These are phyloP conservation scores for Aldabrachelys gigantea DNA, from an alignment of 2,113 vertebrate genomes.

Conservation along the genomic window DNA sequence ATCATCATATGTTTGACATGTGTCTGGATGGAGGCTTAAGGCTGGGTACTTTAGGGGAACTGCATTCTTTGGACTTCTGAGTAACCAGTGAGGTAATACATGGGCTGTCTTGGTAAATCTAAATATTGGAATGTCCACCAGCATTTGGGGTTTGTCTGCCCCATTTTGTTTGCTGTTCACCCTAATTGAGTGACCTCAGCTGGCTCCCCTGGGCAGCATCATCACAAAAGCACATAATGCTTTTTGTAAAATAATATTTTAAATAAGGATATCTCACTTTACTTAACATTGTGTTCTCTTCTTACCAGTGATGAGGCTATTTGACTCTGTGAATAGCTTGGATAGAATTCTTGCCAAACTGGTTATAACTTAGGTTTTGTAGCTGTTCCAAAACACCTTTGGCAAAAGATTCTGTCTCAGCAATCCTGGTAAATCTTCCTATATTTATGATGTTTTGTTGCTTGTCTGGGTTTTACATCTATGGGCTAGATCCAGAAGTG, in stretches of 20 bases:
- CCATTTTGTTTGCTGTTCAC: too few species aligned
- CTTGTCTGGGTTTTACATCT: not conserved
- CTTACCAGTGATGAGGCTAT: constrained; percentile 31
- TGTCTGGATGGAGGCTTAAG: too few species aligned
- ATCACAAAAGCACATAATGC: not conserved
- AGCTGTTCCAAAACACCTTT: constrained; percentile 56
- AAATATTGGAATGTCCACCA: too few species aligned
- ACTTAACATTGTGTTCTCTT: constrained; percentile 34
- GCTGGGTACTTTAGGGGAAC: too few species aligned
- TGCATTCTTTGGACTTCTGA: too few species aligned
- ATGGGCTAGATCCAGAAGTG: not conserved
- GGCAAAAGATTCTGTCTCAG: constrained; percentile 24
- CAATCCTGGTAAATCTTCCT: constrained; percentile 32
- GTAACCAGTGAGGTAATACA: too few species aligned
- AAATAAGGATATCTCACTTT: constrained; percentile 57
- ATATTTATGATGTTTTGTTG: constrained; percentile 22
- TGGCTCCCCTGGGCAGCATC: too few species aligned
- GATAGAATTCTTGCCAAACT: constrained; percentile 69
- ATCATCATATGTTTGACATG: too few species aligned
- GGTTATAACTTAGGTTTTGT: constrained; percentile 67
- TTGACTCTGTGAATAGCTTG: constrained; percentile 33
- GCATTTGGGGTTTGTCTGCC: too few species aligned
- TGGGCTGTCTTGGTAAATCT: too few species aligned
- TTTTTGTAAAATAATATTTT: constrained; percentile 56
- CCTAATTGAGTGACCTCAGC: too few species aligned